These are phyloP conservation scores for Mustela nigripes DNA, from an alignment of 2,113 vertebrate genomes.

Conservation along the genomic window DNA sequence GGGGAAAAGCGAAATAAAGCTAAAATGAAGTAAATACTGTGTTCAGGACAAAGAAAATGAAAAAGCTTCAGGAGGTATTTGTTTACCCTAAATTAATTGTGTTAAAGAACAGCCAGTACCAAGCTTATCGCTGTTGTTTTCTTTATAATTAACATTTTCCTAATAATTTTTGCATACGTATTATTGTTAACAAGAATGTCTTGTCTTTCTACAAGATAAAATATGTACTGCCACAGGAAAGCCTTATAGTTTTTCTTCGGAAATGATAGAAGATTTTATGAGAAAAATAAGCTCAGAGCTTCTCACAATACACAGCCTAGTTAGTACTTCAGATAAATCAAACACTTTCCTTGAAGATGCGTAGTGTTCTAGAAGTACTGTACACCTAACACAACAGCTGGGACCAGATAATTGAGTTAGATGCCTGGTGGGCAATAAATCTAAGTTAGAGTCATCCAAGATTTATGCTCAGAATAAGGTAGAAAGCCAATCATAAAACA, in stretches of 20 bases:
- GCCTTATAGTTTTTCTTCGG: background rate
- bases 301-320: background rate
- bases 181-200: background rate
- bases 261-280: background rate
- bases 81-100: background rate
- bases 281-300: slow-evolving; percentile 10
- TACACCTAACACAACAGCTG: slow-evolving; percentile 48
- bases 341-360: slow-evolving; percentile 45
- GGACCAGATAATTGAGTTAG: slow-evolving; percentile 73
- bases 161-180: background rate
- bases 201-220: background rate
- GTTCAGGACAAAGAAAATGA: background rate
- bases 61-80: background rate
- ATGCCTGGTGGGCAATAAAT: slow-evolving; percentile 68
- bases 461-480: slow-evolving; percentile 67
- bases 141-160: background rate
- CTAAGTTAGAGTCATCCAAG: slow-evolving; percentile 65
- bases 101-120: background rate
- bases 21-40: background rate
- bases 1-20: background rate
- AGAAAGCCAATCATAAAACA: slow-evolving; percentile 66
- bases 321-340: slow-evolving; percentile 72
- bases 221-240: background rate
- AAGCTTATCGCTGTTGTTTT: background rate
- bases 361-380: background rate